Evolutionary conservation across 2,113 vertebrate species (phyloP).

Genomic region (Sylvia atricapilla): DNA sequence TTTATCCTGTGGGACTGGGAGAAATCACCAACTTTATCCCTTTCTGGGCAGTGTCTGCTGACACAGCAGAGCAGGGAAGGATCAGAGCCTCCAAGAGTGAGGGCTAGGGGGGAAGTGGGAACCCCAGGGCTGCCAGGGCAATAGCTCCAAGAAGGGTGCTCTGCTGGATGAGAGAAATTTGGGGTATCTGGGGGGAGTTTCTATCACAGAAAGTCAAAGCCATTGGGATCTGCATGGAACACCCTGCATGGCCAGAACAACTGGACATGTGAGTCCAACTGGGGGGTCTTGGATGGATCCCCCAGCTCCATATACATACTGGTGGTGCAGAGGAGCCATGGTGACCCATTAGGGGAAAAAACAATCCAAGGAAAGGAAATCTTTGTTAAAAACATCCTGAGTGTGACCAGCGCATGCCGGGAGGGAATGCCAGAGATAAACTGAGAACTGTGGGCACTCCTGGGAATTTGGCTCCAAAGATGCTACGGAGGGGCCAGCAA

Average conservation of each 20-base stretch:
- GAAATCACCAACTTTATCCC: neutral
- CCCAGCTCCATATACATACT: neutral
- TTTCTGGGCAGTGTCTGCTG: rapidly evolving
- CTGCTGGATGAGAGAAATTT: neutral
- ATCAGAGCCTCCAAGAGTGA: neutral
- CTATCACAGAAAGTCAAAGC: rapidly evolving
- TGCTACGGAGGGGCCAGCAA: neutral
- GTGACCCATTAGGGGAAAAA: neutral
- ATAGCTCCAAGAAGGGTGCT: neutral
- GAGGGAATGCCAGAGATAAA: neutral
- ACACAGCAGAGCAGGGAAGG: neutral
- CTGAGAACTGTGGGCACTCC: neutral
- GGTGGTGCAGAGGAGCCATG: neutral
- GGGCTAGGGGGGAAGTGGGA: no score
- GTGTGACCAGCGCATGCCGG: neutral
- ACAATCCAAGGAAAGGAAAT: neutral
- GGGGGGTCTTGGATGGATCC: neutral
- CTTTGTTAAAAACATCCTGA: neutral
- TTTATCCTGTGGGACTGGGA: neutral
- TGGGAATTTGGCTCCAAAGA: neutral
- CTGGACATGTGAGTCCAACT: rapidly evolving
- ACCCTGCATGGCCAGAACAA: neutral
- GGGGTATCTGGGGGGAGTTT: neutral
- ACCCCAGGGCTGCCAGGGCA: neutral
- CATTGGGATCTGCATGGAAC: neutral